A percentile compares a stretch with the other conserved stretches of the same genome.
Conservation (phyloP, 2,888 invertebrate species). For the Osmoderma eremita region DNA sequence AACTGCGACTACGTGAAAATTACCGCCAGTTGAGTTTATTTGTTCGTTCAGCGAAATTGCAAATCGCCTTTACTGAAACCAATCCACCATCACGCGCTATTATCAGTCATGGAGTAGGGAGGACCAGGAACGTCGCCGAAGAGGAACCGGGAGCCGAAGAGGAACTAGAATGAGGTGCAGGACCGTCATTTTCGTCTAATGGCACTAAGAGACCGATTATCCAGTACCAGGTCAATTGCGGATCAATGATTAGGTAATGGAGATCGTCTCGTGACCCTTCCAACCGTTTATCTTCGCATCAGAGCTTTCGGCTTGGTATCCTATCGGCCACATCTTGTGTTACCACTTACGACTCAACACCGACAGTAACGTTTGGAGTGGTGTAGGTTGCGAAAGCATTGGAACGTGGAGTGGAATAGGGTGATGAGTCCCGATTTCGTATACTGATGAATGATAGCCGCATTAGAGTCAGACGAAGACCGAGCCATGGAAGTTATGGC, state of each 20-base stretch:
- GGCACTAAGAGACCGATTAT: background rate
- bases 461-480: background rate
- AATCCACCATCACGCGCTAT: too few relatives aligned
- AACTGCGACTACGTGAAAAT: background rate
- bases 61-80: too few relatives aligned
- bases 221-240: background rate
- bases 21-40: background rate
- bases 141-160: background rate
- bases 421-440: background rate
- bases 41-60: background rate
- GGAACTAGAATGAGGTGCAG: background rate
- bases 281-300: background rate
- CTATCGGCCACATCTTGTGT: too few relatives aligned
- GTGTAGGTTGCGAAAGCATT: too few relatives aligned
- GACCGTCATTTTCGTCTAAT: too few relatives aligned
- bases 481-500: too few relatives aligned
- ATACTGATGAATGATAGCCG: background rate
- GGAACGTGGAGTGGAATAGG: too few relatives aligned
- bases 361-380: too few relatives aligned
- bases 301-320: background rate
- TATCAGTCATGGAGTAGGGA: too few relatives aligned
- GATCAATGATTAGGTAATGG: too few relatives aligned
- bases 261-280: background rate
- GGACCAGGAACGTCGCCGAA: background rate
- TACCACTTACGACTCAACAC: too few relatives aligned